phyloP scores from a whole-genome alignment of 2,888 invertebrate genomes.

The Plebejus melissa region DNA sequence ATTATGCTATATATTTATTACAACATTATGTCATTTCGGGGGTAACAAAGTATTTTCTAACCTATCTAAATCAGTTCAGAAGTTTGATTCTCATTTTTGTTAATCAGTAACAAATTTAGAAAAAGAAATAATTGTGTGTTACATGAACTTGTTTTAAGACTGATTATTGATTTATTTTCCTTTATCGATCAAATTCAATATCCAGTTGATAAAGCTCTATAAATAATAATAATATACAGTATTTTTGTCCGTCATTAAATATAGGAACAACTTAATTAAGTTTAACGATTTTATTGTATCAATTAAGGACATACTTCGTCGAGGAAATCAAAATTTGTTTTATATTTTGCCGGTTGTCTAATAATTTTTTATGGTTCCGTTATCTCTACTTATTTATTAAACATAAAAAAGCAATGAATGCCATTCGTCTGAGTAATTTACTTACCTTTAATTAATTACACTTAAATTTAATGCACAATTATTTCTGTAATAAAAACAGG shows the following conservation, averaged over 20 bases:
- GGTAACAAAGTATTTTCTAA: no score
- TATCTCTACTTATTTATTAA: conserved; percentile 17
- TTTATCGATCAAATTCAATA: neutral
- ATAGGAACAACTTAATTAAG: neutral
- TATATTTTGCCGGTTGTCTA: conserved; percentile 7
- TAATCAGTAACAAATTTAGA: neutral
- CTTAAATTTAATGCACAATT: conserved; percentile 11
- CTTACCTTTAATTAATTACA: conserved; percentile 16
- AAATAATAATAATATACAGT: neutral
- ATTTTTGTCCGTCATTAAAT: neutral
- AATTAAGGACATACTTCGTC: neutral
- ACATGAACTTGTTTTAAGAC: neutral
- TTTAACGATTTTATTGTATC: neutral
- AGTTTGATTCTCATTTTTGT: no score
- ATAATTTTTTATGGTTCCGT: conserved; percentile 5
- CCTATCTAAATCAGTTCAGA: no score
- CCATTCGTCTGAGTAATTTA: conserved; percentile 10
- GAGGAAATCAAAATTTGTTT: conserved; percentile 1
- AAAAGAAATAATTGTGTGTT: no score
- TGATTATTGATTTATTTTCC: neutral
- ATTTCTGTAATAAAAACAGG: conserved; percentile 20
- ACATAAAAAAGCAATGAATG: conserved; percentile 23
- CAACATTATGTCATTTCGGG: no score
- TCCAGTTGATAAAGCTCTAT: neutral
- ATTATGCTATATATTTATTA: no score